Evolutionary conservation across 2,797 vertebrate genomes (phyloP), one percentile per base, ranked within the genome.

Genomic region (Tauraco hartlaubi): DNA sequence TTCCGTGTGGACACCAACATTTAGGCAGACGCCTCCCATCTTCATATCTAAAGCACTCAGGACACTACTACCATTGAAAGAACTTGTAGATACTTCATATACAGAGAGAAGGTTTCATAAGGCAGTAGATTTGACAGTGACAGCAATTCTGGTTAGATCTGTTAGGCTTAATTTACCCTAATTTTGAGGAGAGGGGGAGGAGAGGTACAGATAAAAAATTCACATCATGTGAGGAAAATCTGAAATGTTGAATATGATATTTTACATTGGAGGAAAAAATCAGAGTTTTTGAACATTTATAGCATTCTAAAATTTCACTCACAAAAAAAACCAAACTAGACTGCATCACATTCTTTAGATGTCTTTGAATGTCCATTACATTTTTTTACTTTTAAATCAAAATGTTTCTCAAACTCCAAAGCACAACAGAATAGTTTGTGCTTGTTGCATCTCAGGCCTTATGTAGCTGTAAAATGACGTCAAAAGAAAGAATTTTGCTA

Each of bases 401-500:
- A 72, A 54, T 55, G 2, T 69, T 84, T 68, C 55, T 92, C n/a
- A 16, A 29, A 48, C 15, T 39, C 66, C 0, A 2, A 75, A 85
- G 48, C 54, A 64, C 29, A 73, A 55, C 9, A 44, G 39, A 68
- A 59, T 12, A 51, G 33, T 55, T 90, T 79, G 55, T 84, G n/a
- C 12, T 86, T 77, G 12, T 46, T 88, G 79, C 14, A 83, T 66
- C 19, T 54, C 79, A 76, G 25, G 37, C 9, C 13, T 61, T 41
- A 15, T 58, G 22, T 15, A 85, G n/a, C 31, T 68, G 63, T 51
- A 86, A 67, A 92, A 75, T 51, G 72, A 64, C 26, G 31, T 43
- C 44, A 39, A 22, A 75, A 91, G 67, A 55, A 94, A 77, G 64
- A 89, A 59, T 79, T 88, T 26, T 86, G 68, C 49, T 54, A 82